Conservation (phyloP, 2,888 invertebrate species). For the Pterostichus madidus region DNA sequence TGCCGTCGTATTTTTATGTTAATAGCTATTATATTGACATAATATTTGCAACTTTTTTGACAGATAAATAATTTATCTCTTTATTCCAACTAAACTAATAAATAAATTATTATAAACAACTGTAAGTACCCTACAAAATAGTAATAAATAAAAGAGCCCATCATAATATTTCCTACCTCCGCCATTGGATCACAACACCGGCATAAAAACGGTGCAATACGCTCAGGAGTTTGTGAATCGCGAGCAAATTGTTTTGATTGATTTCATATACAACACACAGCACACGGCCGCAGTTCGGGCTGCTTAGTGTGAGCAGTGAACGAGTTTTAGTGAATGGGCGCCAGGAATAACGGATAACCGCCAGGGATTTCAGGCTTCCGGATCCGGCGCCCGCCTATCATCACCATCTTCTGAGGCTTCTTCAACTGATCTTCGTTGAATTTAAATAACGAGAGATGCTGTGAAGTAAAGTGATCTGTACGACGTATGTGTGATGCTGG, state of each 20-base stretch:
- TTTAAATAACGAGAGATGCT: slow-evolving; percentile 23
- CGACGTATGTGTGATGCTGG: not conserved
- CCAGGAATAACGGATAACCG: slow-evolving; percentile 40
- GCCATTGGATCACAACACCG: not conserved
- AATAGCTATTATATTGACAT: too few relatives aligned
- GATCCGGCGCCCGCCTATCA: slow-evolving; percentile 20
- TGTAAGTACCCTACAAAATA: too few relatives aligned
- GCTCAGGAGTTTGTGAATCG: slow-evolving; percentile 48
- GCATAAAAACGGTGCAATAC: not conserved
- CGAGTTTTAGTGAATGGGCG: slow-evolving; percentile 1
- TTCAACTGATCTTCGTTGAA: not conserved
- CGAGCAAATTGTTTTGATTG: slow-evolving; percentile 60
- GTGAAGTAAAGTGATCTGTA: not conserved
- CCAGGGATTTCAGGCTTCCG: slow-evolving; percentile 23
- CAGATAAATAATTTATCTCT: too few relatives aligned
- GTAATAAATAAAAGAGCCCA: too few relatives aligned
- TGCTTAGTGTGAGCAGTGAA: too few relatives aligned
- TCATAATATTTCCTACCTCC: not conserved
- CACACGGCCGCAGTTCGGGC: not conserved
- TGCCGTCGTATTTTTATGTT: too few relatives aligned
- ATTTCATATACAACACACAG: slow-evolving; percentile 48
- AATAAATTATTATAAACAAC: too few relatives aligned
- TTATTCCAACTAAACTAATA: too few relatives aligned
- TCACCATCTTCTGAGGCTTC: not conserved
- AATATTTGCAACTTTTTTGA: too few relatives aligned